Percentiles rank a stretch among this genome's conserved stretches.
Conservation (phyloP, 1,140 invertebrate species). For the Oedothorax gibbosus region DNA sequence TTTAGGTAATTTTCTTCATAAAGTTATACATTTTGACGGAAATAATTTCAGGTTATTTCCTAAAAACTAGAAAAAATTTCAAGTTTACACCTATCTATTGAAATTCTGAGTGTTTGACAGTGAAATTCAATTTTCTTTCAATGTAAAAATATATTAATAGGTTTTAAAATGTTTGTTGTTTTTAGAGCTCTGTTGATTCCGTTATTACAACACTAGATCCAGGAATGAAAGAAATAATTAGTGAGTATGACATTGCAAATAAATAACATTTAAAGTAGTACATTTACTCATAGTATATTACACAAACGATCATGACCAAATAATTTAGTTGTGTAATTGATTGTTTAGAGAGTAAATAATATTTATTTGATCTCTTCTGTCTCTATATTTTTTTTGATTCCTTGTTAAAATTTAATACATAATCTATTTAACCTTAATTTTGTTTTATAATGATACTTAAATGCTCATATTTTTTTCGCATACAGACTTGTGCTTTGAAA, state of each 20-base stretch:
- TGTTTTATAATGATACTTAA: too few species aligned
- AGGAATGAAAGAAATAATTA: constrained; percentile 88
- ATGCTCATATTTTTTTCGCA: too few species aligned
- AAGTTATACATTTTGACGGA: too few species aligned
- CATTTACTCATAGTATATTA: not conserved
- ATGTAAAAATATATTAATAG: too few species aligned
- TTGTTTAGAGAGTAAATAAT: not conserved
- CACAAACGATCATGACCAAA: not conserved
- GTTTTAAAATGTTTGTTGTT: not conserved
- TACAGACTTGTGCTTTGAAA: too few species aligned
- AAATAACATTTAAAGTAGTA: not conserved
- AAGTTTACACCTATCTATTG: too few species aligned
- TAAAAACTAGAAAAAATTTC: too few species aligned
- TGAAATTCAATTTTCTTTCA: too few species aligned
- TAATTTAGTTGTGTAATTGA: not conserved
- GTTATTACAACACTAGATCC: constrained; percentile 91
- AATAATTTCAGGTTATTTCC: too few species aligned
- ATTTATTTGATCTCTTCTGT: not conserved
- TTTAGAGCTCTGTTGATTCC: constrained; percentile 79
- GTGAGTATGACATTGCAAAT: constrained; percentile 71
- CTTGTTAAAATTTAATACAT: not conserved
- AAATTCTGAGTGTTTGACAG: too few species aligned
- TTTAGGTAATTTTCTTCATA: too few species aligned
- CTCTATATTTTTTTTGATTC: not conserved
- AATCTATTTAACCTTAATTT: not conserved